A percentile compares a stretch with the other conserved stretches of the same genome.
These are phyloP conservation scores for Kryptolebias marmoratus DNA, from an alignment of 2,113 vertebrate species.

Conservation along the genomic window DNA sequence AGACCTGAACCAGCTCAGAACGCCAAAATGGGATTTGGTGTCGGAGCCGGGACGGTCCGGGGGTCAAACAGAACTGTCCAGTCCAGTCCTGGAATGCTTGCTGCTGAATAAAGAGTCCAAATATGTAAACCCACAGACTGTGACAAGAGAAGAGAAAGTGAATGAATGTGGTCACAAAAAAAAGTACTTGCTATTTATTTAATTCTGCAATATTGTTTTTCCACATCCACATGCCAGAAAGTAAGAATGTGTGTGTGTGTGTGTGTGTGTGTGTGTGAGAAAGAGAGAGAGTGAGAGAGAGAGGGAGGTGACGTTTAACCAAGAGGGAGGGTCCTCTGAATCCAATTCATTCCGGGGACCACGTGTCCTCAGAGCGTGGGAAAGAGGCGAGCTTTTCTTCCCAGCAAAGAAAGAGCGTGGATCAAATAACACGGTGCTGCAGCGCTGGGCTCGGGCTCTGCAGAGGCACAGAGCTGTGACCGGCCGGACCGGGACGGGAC, in stretches of 20 bases:
- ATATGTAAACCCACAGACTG: background rate
- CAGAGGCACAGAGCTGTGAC: slow-evolving; percentile 68
- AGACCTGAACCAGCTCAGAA: background rate
- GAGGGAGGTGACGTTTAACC: slow-evolving; percentile 73
- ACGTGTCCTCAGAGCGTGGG: slow-evolving; percentile 98
- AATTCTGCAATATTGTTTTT: background rate
- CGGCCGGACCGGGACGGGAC: slow-evolving; percentile 66
- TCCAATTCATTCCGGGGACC: slow-evolving; percentile 90
- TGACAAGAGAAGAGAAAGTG: background rate
- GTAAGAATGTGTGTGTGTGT: background rate
- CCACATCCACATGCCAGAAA: slow-evolving; percentile 15
- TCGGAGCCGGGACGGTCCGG: slow-evolving; percentile 23
- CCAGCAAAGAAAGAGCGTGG: slow-evolving; percentile 90
- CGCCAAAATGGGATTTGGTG: slow-evolving; percentile 53
- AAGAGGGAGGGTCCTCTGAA: slow-evolving; percentile 85
- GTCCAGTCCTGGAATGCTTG: slow-evolving; percentile 16
- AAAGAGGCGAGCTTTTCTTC: slow-evolving; percentile 98
- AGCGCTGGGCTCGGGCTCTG: slow-evolving; percentile 63
- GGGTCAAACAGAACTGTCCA: slow-evolving; percentile 44
- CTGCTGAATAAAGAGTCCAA: background rate
- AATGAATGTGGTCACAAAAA: background rate
- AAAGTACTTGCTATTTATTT: background rate
- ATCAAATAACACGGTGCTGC: slow-evolving; percentile 85
- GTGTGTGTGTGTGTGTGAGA: slow-evolving; percentile 6
- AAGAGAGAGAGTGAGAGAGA: slow-evolving; percentile 41